Evolutionary conservation across 1,140 invertebrate species (phyloP), one percentile per base, ranked within the genome.

Genomic region (Heliconius congener): DNA sequence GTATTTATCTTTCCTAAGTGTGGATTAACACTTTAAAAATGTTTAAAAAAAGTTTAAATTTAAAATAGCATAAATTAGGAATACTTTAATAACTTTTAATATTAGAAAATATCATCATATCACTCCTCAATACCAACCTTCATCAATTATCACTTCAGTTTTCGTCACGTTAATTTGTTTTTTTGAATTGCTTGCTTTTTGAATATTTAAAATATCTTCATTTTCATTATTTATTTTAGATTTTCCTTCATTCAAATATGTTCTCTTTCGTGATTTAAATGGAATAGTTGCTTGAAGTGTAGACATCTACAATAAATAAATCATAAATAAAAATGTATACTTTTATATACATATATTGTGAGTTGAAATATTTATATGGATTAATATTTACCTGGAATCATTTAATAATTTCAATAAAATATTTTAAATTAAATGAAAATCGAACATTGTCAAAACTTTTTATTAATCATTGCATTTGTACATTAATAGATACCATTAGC

Each of bases 241-340:
- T 66, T 85, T 86, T 70, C 85, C 87, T 60, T 78, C 82, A 71
- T 81, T 85, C 16, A 89, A 57, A 75, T 85, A 81, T 8, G 89
- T 86, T 71, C 87, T 93, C 80, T 95, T 95, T 13, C 92, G 87
- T 13, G 89, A 85, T 78, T 91, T 92, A 77, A 94, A 95, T 57
- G 91, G 89, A 74, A 95, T 91, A 5, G 84, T 89, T 46, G 86
- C 82, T 85, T 95, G 94, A 42, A 91, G 79, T 42, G 85, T 82
- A 72, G 94, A 84, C 94, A 95, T 95, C 88, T 92, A 83, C 66
- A 80, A 81, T 77, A 74, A 83, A 79, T 66, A 30, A 13, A 13
- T 66, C 27, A 66, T 4, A 27, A 57, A 23, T 23, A 57, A 9
- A 30, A 13, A 13, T 30, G 9, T 27, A 27, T 5, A 66, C 27